A percentile compares a stretch with the other conserved stretches of the same genome.
phyloP scores from a whole-genome alignment of 2,888 invertebrate species.

The Drosophila mettleri region DNA sequence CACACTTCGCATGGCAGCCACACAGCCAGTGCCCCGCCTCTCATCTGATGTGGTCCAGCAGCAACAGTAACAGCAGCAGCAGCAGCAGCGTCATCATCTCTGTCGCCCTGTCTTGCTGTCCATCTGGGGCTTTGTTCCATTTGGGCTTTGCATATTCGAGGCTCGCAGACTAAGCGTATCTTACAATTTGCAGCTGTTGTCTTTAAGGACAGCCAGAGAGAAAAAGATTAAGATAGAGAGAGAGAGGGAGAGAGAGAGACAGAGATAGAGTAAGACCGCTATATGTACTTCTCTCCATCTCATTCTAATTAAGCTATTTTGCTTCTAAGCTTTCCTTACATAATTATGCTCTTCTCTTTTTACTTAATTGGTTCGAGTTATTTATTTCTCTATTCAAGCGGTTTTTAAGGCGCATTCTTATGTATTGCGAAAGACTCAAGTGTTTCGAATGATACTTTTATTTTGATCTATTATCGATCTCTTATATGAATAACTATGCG shows the following conservation, averaged over 20 bases:
- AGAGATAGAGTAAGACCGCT: background rate
- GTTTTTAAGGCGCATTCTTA: background rate
- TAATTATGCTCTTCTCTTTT: slow-evolving; percentile 5
- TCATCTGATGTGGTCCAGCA: slow-evolving; percentile 35
- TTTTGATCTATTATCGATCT: no score
- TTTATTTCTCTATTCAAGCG: background rate
- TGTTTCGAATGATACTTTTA: background rate
- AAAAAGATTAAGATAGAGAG: no score
- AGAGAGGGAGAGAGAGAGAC: background rate
- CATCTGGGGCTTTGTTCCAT: slow-evolving; percentile 49
- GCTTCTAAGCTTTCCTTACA: background rate
- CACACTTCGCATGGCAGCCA: slow-evolving; percentile 19
- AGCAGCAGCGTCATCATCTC: slow-evolving; percentile 6
- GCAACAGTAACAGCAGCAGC: slow-evolving; percentile 1
- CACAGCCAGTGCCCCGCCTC: slow-evolving; percentile 1
- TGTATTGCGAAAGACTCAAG: background rate
- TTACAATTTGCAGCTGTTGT: slow-evolving; percentile 75
- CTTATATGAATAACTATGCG: no score
- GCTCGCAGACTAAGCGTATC: slow-evolving; percentile 45
- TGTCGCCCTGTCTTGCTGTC: slow-evolving; percentile 6
- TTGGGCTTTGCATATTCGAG: slow-evolving; percentile 70
- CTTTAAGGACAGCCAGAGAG: slow-evolving; percentile 28
- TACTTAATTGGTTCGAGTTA: background rate
- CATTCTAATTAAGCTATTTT: slow-evolving; percentile 17
- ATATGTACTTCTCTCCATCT: background rate